Evolutionary conservation across 1,140 invertebrate species (phyloP).

Genomic region (Elymnias hypermnestra): DNA sequence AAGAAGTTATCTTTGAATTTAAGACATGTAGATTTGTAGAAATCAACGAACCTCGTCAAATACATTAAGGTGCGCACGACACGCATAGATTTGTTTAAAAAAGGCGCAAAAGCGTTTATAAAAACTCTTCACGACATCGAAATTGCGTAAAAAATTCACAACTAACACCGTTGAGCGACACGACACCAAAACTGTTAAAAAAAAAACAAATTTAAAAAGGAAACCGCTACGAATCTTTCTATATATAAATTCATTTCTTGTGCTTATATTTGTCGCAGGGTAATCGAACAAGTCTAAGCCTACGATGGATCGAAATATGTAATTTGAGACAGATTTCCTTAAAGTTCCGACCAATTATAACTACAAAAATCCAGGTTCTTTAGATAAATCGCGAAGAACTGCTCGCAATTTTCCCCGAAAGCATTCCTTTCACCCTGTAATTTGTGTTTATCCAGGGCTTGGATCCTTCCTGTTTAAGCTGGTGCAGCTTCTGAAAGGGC

Average conservation of each 20-base stretch:
- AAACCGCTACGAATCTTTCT: background rate
- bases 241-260: slow-evolving; percentile 13
- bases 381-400: no score
- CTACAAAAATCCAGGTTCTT: no score
- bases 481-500: no score
- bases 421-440: no score
- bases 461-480: no score
- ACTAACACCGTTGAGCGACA: slow-evolving; percentile 51
- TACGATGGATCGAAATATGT: no score
- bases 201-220: slow-evolving; percentile 3
- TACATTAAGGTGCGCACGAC: slow-evolving; percentile 22
- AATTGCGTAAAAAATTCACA: slow-evolving; percentile 55
- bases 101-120: slow-evolving; percentile 70
- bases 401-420: no score
- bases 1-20: no score
- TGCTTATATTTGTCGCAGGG: slow-evolving; percentile 6
- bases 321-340: background rate
- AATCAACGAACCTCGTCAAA: slow-evolving; percentile 7
- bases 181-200: slow-evolving; percentile 39
- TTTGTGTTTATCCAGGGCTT: no score
- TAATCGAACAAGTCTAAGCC: background rate
- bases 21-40: no score
- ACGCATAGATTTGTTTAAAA: slow-evolving; percentile 37
- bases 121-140: slow-evolving; percentile 62
- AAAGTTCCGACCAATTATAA: no score